A percentile compares a stretch with the other conserved stretches of the same genome.
phyloP scores from a whole-genome alignment of 2,888 invertebrate genomes.

The Eilema griseolum region DNA sequence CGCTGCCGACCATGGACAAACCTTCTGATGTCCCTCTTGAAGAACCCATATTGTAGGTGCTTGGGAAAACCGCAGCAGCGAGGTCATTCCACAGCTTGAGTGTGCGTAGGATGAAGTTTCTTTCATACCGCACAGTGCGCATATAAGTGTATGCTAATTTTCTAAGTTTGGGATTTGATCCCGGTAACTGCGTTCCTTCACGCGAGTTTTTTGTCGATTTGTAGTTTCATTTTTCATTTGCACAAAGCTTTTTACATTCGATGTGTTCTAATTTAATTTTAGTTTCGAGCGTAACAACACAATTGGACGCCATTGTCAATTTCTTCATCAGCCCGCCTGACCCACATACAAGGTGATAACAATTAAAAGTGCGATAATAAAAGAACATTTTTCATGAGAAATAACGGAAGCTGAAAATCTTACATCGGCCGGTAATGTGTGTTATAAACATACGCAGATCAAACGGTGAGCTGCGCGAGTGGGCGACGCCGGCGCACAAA shows the following conservation, averaged over 20 bases:
- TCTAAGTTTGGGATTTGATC: too few relatives aligned
- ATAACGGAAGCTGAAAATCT: slow-evolving; percentile 9
- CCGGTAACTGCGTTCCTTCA: too few relatives aligned
- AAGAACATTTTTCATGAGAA: slow-evolving; percentile 14
- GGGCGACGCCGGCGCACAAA: slow-evolving; percentile 11
- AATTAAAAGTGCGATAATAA: slow-evolving; percentile 14
- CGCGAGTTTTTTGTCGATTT: too few relatives aligned
- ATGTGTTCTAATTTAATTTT: neutral
- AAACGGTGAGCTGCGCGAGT: slow-evolving; percentile 12
- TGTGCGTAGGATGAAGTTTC: too few relatives aligned
- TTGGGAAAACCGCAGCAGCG: too few relatives aligned
- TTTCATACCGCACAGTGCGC: too few relatives aligned
- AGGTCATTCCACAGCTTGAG: too few relatives aligned
- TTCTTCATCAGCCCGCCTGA: slow-evolving; percentile 2
- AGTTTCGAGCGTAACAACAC: neutral
- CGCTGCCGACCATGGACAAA: too few relatives aligned
- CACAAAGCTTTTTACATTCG: neutral
- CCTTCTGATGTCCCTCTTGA: too few relatives aligned
- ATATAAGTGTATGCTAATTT: too few relatives aligned
- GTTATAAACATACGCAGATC: slow-evolving; percentile 13
- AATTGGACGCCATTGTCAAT: slow-evolving; percentile 6
- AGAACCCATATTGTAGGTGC: too few relatives aligned
- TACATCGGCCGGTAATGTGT: neutral
- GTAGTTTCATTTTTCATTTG: too few relatives aligned
- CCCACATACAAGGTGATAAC: slow-evolving; percentile 14